These are phyloP conservation scores for Chroicocephalus ridibundus DNA, from an alignment of 2,113 vertebrate genomes.

Conservation along the genomic window DNA sequence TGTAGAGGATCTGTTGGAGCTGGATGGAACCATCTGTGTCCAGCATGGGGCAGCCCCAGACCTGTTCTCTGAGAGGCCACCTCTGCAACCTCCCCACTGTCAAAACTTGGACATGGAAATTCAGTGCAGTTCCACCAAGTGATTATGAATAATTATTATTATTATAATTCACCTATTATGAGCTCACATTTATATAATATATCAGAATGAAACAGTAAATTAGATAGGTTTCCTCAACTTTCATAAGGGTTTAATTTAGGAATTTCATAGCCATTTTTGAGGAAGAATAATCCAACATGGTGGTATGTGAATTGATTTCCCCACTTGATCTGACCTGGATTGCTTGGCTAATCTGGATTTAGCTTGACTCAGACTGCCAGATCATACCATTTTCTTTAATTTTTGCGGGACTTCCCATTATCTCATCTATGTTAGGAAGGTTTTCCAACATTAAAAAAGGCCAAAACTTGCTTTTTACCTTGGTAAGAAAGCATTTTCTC, in stretches of 20 bases:
- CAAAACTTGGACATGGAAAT: background rate
- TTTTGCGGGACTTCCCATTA: background rate
- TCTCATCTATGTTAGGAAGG: background rate
- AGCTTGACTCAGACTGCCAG: background rate
- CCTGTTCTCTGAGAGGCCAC: background rate
- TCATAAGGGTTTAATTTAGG: background rate
- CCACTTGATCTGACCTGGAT: background rate
- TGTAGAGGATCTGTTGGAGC: background rate
- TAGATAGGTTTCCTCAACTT: background rate
- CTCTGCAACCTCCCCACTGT: background rate
- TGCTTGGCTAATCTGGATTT: background rate
- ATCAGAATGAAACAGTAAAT: background rate
- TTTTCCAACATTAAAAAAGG: background rate
- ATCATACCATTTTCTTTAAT: background rate
- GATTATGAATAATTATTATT: background rate
- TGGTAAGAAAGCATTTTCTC: background rate
- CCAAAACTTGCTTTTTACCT: background rate
- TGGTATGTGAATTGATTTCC: background rate
- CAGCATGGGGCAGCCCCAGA: rapidly evolving
- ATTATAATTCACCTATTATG: background rate
- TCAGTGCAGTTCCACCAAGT: background rate
- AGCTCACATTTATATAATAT: background rate
- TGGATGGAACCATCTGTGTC: background rate
- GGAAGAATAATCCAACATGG: background rate
- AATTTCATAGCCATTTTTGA: background rate